Evolutionary conservation across 2,797 vertebrate species (phyloP), one percentile per base, ranked within the genome.

Genomic region (Gymnodraco acuticeps): DNA sequence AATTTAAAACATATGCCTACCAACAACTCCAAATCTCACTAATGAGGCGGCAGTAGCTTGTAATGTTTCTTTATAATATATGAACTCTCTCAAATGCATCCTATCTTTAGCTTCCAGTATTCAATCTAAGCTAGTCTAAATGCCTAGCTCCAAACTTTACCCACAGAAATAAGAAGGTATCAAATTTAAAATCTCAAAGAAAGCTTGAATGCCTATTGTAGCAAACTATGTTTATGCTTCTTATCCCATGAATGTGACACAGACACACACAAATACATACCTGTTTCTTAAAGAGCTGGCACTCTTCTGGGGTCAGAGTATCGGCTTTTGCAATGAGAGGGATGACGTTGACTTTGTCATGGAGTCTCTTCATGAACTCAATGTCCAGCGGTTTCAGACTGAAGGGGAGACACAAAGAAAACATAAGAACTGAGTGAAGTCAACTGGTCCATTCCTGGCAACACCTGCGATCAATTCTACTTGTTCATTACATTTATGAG

Each of bases 291-390:
- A 96, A 96, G 12, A 95, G 94, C 78, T 96, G 95, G 84, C 95
- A 96, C 84, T 96, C 95, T 73, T 96, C 95, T 0, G 95, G 95
- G 5, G 95, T 96, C 66, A 96, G 88, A 0, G 95, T 96, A 86
- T 96, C 95, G 0, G 95, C 95, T 79, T 96, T 96, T 5, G 95
- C 95, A 19, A 96, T 96, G 1, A 96, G 94, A 3, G 95, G 95
- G 74, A 96, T 96, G 67, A 96, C 94, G n/a, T 96, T 96, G 69
- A 96, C 95, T 87, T 96, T 96, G 86, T 96, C 95, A 12, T 96
- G 95, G 47, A 96, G 94, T 59, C 95, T 88, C 88, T 96, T 96
- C 95, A 96, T 96, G 73, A 96, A 96, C 84, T 96, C 95, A 1
- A 96, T 96, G 84, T 96, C 95, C 84, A 96, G 90, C 0, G 95